Evolutionary conservation across 30 jellyfish, hydroid and myxozoan genomes (phyloP).

Genomic region (Aurelia coerulea): DNA sequence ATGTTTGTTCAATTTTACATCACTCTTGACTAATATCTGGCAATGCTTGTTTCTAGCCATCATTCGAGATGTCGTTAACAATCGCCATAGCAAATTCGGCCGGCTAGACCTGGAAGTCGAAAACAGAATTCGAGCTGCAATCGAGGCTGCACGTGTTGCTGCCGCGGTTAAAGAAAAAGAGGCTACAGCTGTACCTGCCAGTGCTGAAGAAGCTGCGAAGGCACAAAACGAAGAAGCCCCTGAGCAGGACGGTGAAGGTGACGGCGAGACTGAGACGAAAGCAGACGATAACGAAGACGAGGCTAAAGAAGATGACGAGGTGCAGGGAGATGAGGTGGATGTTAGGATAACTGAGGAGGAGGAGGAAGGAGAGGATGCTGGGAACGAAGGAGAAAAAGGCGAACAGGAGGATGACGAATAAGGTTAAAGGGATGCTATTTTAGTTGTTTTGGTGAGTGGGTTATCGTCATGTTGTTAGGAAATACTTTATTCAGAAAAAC

Average conservation of each 20-base stretch:
- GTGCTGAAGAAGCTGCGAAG: slow-evolving; percentile 22
- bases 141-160: slow-evolving; percentile 77
- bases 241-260: slow-evolving; percentile 33
- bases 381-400: too few relatives aligned
- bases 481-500: not conserved
- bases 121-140: slow-evolving; percentile 80
- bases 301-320: slow-evolving; percentile 6
- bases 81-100: slow-evolving; percentile 55
- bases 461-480: not conserved
- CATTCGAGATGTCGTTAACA: slow-evolving; percentile 71
- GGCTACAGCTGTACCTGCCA: slow-evolving; percentile 36
- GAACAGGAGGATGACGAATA: slow-evolving; percentile 37
- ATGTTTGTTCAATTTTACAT: not conserved
- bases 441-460: too few relatives aligned
- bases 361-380: not conserved
- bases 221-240: slow-evolving; percentile 25
- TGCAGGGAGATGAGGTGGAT: slow-evolving; percentile 38
- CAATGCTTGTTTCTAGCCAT: slow-evolving; percentile 59
- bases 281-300: slow-evolving; percentile 45
- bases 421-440: too few relatives aligned
- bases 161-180: slow-evolving; percentile 55
- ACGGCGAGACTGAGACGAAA: slow-evolving; percentile 15
- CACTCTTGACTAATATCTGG: not conserved
- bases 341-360: slow-evolving; percentile 19
- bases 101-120: slow-evolving; percentile 78